These are phyloP conservation scores for Cremastobaeus sp. DNA, from an alignment of 2,888 invertebrate genomes.

Conservation along the genomic window DNA sequence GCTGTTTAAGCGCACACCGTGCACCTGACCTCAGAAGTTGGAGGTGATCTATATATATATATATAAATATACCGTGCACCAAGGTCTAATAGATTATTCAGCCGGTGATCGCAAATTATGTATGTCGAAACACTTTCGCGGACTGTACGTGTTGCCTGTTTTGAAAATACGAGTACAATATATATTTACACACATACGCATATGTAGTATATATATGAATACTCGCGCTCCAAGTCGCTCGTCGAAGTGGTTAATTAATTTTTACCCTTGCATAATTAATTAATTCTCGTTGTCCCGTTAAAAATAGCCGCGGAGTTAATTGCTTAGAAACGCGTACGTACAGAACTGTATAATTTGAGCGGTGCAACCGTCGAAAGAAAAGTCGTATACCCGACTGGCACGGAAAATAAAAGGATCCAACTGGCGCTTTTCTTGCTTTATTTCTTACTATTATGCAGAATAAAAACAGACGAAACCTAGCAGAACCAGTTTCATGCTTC, in stretches of 20 bases:
- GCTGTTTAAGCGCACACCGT: constrained; percentile 35
- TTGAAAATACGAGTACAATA: no score
- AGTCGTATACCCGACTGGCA: constrained; percentile 10
- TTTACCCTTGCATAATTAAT: constrained; percentile 4
- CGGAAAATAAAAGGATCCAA: constrained; percentile 36
- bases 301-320: constrained; percentile 22
- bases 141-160: no score
- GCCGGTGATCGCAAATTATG: constrained; percentile 19
- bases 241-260: constrained; percentile 25
- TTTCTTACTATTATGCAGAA: constrained; percentile 43
- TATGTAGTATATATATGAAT: no score
- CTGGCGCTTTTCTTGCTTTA: constrained; percentile 44
- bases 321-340: background rate
- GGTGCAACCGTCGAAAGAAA: constrained; percentile 7
- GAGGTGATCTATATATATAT: constrained; percentile 67
- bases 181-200: no score
- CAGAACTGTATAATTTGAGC: constrained; percentile 21
- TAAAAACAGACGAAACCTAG: constrained; percentile 39
- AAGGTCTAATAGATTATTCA: constrained; percentile 50
- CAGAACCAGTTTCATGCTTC: constrained; percentile 56
- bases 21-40: constrained; percentile 65
- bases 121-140: no score
- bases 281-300: constrained; percentile 17
- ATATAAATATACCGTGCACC: constrained; percentile 60
- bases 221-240: no score